A percentile compares a stretch with the other conserved stretches of the same genome.
Evolutionary conservation across 1,140 invertebrate genomes (phyloP).

Genomic region (Charaxes varanes): DNA sequence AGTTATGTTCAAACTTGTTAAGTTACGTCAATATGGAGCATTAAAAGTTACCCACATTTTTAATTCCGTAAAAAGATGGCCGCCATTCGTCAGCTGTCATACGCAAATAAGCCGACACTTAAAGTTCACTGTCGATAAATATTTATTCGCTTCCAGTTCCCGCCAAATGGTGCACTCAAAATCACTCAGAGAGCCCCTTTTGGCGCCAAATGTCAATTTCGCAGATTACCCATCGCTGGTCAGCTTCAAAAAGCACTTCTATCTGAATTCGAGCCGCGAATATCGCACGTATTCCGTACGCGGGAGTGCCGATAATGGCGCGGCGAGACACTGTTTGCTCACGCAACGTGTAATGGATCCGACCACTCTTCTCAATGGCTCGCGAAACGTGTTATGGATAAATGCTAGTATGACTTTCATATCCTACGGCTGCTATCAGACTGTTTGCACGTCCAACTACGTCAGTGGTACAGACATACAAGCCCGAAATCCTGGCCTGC

Average conservation of each 20-base stretch:
- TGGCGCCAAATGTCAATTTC: constrained; percentile 66
- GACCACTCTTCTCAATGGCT: constrained; percentile 57
- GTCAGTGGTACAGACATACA: no score
- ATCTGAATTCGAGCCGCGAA: constrained; percentile 17
- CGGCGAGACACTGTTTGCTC: constrained; percentile 36
- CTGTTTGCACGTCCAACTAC: constrained; percentile 14
- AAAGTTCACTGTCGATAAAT: constrained; percentile 50
- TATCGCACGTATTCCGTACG: constrained; percentile 28
- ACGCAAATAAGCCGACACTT: constrained; percentile 35
- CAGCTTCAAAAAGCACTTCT: constrained; percentile 40
- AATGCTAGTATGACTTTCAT: constrained; percentile 60
- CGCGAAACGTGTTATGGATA: constrained; percentile 59
- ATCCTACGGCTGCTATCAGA: no score
- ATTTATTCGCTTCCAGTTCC: constrained; percentile 47
- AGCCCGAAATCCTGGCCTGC: no score
- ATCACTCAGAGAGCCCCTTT: constrained; percentile 47
- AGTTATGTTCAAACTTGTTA: no score
- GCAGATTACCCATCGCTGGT: constrained; percentile 44
- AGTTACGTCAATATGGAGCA: no score
- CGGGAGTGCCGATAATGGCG: constrained; percentile 35
- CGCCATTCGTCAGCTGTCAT: no score
- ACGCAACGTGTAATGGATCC: constrained; percentile 52
- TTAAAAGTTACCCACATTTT: no score
- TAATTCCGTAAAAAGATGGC: no score
- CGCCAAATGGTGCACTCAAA: constrained; percentile 49